A percentile compares a stretch with the other conserved stretches of the same genome.
Evolutionary conservation across 2,888 invertebrate genomes (phyloP).

Genomic region (Hemicrepidius hirtus): DNA sequence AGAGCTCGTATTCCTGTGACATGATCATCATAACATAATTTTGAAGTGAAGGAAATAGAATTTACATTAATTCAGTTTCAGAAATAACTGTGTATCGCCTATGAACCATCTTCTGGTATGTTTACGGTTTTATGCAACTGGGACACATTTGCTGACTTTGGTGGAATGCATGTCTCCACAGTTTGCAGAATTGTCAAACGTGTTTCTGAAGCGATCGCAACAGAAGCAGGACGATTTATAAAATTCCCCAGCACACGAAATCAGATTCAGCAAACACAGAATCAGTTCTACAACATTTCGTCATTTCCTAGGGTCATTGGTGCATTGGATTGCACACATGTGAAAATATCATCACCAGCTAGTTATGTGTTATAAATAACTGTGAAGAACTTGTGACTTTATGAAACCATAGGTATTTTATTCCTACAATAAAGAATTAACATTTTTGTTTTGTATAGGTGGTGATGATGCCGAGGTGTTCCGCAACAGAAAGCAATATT

Average conservation of each 20-base stretch:
- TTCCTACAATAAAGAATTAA: not conserved
- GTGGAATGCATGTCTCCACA: conserved; percentile 9
- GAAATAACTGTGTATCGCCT: conserved; percentile 8
- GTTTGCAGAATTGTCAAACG: not conserved
- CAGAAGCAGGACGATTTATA: not conserved
- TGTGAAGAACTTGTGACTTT: too few species aligned
- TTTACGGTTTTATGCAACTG: not conserved
- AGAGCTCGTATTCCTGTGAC: too few species aligned
- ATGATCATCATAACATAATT: too few species aligned
- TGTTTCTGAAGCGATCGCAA: not conserved
- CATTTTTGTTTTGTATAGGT: not conserved
- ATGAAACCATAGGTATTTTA: not conserved
- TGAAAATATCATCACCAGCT: conserved; percentile 15
- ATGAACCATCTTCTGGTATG: not conserved
- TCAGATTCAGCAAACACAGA: not conserved
- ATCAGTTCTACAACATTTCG: conserved; percentile 1
- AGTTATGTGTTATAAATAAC: too few species aligned
- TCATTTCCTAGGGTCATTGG: conserved; percentile 7
- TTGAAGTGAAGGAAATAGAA: too few species aligned
- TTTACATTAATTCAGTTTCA: too few species aligned
- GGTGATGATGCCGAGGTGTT: conserved; percentile 57
- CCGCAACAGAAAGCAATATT: conserved; percentile 55
- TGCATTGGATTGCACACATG: conserved; percentile 12
- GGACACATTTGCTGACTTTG: not conserved
- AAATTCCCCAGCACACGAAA: conserved; percentile 1